A percentile compares a stretch with the other conserved stretches of the same genome.
Evolutionary conservation across 2,113 vertebrate species (phyloP).

Genomic region (Antigone vipio): DNA sequence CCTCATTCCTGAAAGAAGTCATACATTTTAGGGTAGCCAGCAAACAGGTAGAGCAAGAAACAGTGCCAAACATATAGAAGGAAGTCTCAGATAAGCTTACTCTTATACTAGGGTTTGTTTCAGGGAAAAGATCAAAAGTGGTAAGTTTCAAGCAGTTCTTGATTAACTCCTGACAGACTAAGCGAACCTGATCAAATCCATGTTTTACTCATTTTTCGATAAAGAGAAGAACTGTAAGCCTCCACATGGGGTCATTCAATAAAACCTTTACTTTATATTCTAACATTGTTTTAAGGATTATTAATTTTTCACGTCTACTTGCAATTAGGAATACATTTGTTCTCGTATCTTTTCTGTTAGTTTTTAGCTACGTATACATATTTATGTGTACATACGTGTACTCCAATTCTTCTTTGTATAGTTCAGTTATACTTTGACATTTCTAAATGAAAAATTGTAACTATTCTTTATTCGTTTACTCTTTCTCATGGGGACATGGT

Average conservation of each 20-base stretch:
- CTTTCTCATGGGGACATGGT: neutral
- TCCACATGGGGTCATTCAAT: neutral
- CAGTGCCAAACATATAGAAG: neutral
- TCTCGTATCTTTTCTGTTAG: neutral
- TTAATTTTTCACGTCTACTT: neutral
- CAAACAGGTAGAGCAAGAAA: slow-evolving; percentile 11
- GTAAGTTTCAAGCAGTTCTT: neutral
- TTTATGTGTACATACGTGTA: neutral
- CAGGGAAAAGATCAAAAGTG: neutral
- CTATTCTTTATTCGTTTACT: neutral
- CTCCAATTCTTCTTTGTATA: neutral
- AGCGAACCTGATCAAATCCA: neutral
- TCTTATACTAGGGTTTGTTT: neutral
- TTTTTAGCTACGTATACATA: neutral
- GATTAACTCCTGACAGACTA: neutral
- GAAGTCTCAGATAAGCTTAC: neutral
- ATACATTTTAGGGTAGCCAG: neutral
- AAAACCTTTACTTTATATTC: neutral
- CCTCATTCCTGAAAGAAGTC: neutral
- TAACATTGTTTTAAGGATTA: neutral
- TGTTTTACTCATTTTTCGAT: neutral
- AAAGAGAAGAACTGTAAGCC: neutral
- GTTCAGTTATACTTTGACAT: neutral
- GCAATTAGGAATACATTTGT: neutral
- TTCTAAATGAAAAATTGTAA: neutral